A percentile compares a stretch with the other conserved stretches of the same genome.
These are phyloP conservation scores for Pseudomyrmex pallidus DNA, from an alignment of 1,140 invertebrate species.

Conservation along the genomic window DNA sequence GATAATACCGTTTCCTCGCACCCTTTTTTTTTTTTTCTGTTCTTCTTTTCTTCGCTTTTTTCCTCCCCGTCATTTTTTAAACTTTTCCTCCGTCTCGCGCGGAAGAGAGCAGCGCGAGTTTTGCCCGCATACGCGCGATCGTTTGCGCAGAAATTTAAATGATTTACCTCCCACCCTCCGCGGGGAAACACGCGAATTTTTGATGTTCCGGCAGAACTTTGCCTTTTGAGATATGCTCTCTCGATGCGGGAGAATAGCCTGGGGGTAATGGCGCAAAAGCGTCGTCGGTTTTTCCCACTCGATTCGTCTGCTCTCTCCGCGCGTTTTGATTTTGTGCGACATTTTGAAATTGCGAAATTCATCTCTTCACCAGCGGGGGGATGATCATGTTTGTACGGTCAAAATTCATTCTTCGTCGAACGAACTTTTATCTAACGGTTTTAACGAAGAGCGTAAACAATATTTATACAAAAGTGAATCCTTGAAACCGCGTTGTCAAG, in stretches of 20 bases:
- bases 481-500: too few species aligned
- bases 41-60: background rate
- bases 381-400: too few species aligned
- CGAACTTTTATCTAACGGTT: too few species aligned
- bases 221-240: slow-evolving; percentile 39
- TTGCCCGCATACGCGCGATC: slow-evolving; percentile 47
- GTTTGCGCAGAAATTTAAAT: slow-evolving; percentile 62
- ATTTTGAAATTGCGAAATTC: background rate
- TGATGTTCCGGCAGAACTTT: slow-evolving; percentile 55
- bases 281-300: background rate
- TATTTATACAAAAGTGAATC: too few species aligned
- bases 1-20: slow-evolving; percentile 35
- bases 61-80: slow-evolving; percentile 42
- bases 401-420: too few species aligned
- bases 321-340: background rate
- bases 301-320: background rate
- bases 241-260: slow-evolving; percentile 10
- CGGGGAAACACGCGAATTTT: slow-evolving; percentile 50
- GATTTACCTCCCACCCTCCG: slow-evolving; percentile 37
- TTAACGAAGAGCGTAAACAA: too few species aligned
- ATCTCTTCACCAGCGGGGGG: too few species aligned
- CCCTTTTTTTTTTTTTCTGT: background rate
- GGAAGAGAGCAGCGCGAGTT: slow-evolving; percentile 15
- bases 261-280: slow-evolving; percentile 10
- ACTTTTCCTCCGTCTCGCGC: slow-evolving; percentile 29